A percentile compares a stretch with the other conserved stretches of the same genome.
Evolutionary conservation across 2,797 vertebrate genomes (phyloP).

Genomic region (Parotocinclus haroldoi): DNA sequence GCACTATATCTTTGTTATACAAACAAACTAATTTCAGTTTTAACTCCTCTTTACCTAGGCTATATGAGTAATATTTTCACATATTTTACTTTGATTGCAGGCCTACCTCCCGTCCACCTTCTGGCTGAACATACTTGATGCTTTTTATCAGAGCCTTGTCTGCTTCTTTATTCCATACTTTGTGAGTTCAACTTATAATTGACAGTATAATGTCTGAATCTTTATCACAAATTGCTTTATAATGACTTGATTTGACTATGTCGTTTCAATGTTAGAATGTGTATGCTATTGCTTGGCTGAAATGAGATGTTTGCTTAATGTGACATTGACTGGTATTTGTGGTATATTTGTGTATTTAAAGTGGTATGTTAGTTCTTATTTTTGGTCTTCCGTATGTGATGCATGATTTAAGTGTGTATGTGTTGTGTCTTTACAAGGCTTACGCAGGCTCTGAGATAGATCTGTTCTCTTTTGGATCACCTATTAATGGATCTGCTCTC

Average conservation of each 20-base stretch:
- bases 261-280: too few species aligned
- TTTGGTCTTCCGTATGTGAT: background rate
- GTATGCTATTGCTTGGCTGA: background rate
- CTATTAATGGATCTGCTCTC: slow-evolving; percentile 84
- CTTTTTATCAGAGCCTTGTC: slow-evolving; percentile 90
- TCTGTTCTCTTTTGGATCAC: slow-evolving; percentile 84
- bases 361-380: too few species aligned
- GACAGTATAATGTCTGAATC: background rate
- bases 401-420: background rate
- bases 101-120: slow-evolving; percentile 74
- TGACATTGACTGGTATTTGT: background rate
- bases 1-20: background rate
- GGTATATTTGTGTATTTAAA: too few species aligned
- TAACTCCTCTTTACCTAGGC: too few species aligned
- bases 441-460: slow-evolving; percentile 79
- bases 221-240: too few species aligned
- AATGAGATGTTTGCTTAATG: background rate
- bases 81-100: slow-evolving; percentile 58
- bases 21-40: too few species aligned
- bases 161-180: slow-evolving; percentile 93
- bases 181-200: slow-evolving; percentile 86
- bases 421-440: slow-evolving; percentile 62
- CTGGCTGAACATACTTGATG: slow-evolving; percentile 88
- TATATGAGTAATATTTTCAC: background rate
- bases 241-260: too few species aligned